Conservation (phyloP, 2,797 vertebrate genomes). For the Melanotaenia parkinsoni region DNA sequence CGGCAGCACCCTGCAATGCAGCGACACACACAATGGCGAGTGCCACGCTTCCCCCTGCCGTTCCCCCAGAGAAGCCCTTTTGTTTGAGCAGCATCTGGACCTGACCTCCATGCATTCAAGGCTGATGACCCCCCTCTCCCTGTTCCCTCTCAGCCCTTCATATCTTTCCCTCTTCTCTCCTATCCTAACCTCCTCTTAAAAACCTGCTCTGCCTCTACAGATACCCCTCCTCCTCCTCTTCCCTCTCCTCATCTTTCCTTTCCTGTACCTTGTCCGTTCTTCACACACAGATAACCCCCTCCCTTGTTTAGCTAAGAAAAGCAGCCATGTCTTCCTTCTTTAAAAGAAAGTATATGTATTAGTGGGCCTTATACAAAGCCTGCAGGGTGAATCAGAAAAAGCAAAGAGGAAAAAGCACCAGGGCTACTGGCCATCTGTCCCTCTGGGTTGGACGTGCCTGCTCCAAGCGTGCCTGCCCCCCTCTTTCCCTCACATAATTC, state of each 20-base stretch:
- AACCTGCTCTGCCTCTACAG: constrained; percentile 63
- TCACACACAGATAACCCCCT: constrained; percentile 62
- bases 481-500: constrained; percentile 70
- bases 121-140: constrained; percentile 82
- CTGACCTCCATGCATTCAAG: constrained; percentile 89
- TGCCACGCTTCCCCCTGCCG: constrained; percentile 91
- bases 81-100: constrained; percentile 95
- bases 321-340: constrained; percentile 82
- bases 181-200: constrained; percentile 62
- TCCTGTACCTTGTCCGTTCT: constrained; percentile 56
- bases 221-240: constrained; percentile 24
- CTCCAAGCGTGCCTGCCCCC: constrained; percentile 69
- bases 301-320: constrained; percentile 66
- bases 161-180: constrained; percentile 41
- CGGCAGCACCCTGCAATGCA: constrained; percentile 97
- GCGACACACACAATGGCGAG: constrained; percentile 89
- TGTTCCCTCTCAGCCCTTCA: constrained; percentile 43
- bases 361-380: constrained; percentile 88
- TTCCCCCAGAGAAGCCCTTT: constrained; percentile 91
- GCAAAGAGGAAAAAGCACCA: constrained; percentile 80
- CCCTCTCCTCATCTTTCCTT: constrained; percentile 39
- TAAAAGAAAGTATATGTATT: constrained; percentile 84
- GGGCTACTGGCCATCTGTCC: constrained; percentile 94
- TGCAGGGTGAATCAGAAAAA: constrained; percentile 87
- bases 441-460: constrained; percentile 82